A percentile compares a stretch with the other conserved stretches of the same genome.
Evolutionary conservation across 2,113 vertebrate genomes (phyloP).

Genomic region (Dasyprocta punctata): DNA sequence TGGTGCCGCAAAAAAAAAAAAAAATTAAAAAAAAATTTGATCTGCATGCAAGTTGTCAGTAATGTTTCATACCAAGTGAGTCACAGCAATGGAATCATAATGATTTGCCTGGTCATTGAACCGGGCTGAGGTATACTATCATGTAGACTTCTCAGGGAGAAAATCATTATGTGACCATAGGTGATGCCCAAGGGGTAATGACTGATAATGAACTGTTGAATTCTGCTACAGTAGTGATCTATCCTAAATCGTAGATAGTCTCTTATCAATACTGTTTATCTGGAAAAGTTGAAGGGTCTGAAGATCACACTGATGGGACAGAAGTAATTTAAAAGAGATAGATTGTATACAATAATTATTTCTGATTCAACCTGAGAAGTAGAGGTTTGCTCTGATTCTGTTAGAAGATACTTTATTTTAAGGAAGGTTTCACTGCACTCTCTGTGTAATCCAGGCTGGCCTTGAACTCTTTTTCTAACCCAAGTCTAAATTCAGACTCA

Average conservation of each 20-base stretch:
- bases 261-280: neutral
- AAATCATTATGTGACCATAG: neutral
- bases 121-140: neutral
- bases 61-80: neutral
- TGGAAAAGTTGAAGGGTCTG: neutral
- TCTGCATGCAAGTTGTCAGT: neutral
- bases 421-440: neutral
- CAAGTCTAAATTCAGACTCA: neutral
- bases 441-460: neutral
- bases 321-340: neutral
- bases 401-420: neutral
- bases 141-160: neutral
- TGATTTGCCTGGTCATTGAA: neutral
- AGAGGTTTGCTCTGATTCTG: neutral
- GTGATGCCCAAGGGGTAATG: neutral
- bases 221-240: neutral
- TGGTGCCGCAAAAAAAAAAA: too few species aligned
- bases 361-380: neutral
- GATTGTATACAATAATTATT: neutral
- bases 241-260: neutral
- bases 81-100: neutral
- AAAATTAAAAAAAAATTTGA: conserved; percentile 48
- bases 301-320: neutral
- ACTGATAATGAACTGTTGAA: neutral
- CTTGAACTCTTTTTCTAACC: neutral